A percentile compares a stretch with the other conserved stretches of the same genome.
Conservation (phyloP, 2,888 invertebrate species). For the Cataglyphis livida region DNA sequence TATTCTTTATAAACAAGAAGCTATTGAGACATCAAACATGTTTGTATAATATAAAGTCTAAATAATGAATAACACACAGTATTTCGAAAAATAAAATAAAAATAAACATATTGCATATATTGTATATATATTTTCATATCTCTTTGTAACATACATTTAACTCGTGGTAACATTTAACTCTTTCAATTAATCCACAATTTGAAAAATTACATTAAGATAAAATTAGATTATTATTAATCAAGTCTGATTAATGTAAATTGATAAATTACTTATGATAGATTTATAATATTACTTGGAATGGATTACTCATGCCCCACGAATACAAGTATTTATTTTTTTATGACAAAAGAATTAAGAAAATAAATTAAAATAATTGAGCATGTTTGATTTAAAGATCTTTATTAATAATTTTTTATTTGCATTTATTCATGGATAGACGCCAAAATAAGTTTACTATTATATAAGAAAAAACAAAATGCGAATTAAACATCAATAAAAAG, state of each 20-base stretch:
- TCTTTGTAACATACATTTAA: background rate
- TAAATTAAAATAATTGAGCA: slow-evolving; percentile 1
- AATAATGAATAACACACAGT: background rate
- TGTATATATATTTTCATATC: background rate
- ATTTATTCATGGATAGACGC: background rate
- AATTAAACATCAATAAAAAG: slow-evolving; percentile 15
- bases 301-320: background rate
- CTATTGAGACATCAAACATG: background rate
- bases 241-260: background rate
- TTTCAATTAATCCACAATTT: background rate
- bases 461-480: slow-evolving; percentile 15
- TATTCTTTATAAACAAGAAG: background rate
- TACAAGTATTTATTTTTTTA: background rate
- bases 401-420: background rate
- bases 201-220: background rate
- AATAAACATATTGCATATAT: background rate
- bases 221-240: background rate
- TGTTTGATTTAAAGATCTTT: background rate
- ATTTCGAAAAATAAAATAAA: too few relatives aligned
- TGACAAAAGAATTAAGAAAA: background rate
- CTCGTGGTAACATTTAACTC: background rate
- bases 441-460: slow-evolving; percentile 8
- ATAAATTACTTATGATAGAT: background rate
- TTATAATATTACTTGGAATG: background rate
- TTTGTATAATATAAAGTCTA: background rate